Conservation (phyloP, 2,113 vertebrate genomes). For the Trogon surrucura region DNA sequence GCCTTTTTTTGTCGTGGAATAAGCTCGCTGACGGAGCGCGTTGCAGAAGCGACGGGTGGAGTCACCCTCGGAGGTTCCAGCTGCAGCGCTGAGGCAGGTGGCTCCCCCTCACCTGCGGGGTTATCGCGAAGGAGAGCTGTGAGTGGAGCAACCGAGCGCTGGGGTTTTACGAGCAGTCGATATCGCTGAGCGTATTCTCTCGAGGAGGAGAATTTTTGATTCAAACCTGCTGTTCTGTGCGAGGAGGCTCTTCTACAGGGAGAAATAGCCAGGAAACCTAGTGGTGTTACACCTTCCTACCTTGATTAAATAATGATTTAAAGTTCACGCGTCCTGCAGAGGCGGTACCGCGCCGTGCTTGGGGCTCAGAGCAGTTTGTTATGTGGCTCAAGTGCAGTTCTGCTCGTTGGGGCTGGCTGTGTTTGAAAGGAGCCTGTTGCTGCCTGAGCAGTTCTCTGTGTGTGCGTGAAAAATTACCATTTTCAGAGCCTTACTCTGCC, state of each 20-base stretch:
- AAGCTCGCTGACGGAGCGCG: fast-evolving
- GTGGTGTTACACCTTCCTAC: neutral
- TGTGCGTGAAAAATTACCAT: too few species aligned
- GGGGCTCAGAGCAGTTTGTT: too few species aligned
- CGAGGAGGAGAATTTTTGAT: too few species aligned
- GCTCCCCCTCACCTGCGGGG: fast-evolving
- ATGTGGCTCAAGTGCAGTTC: neutral
- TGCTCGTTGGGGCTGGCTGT: fast-evolving
- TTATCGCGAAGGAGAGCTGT: neutral
- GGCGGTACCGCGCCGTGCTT: neutral
- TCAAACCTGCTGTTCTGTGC: neutral
- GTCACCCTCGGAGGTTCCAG: neutral
- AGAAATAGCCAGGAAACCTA: neutral
- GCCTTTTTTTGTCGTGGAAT: fast-evolving
- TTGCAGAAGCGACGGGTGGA: neutral
- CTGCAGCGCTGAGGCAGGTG: neutral
- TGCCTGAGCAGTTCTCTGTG: neutral
- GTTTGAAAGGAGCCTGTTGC: neutral
- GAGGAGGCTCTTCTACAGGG: neutral
- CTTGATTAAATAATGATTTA: neutral
- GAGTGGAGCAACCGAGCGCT: neutral
- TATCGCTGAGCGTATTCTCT: neutral
- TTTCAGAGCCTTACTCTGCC: neutral
- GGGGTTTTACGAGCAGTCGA: neutral
- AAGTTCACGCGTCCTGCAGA: neutral